Conservation (phyloP, 2,113 vertebrate genomes). For the human (Homo sapiens) region DNA sequence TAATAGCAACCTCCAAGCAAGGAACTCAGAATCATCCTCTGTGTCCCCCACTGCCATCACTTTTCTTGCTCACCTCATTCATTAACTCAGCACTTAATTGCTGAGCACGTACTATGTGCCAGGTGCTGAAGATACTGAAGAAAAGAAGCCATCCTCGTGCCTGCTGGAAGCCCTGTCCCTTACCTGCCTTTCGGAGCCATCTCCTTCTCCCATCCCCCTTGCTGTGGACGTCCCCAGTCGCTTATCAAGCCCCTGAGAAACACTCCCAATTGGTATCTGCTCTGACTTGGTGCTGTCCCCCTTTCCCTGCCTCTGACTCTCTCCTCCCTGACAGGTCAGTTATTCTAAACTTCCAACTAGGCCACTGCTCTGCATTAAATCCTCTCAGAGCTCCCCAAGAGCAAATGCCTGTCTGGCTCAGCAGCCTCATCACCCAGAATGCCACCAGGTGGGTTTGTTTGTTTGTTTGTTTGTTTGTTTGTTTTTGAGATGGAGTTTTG, state of each 20-base stretch:
- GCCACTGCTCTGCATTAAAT: background rate
- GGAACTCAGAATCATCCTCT: background rate
- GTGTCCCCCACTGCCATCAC: rapidly evolving
- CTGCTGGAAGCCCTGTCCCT: background rate
- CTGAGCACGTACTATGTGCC: background rate
- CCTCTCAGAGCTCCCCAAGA: background rate
- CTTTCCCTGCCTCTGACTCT: background rate
- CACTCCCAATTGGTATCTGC: background rate
- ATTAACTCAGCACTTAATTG: background rate
- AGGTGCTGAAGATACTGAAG: background rate
- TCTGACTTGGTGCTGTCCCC: background rate
- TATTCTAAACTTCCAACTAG: background rate
- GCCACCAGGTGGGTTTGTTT: too few relatives aligned
- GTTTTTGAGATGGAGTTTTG: too few relatives aligned
- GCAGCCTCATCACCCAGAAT: background rate
- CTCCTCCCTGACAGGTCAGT: background rate
- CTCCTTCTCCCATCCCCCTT: background rate
- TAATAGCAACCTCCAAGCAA: too few relatives aligned
- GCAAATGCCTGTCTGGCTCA: too few relatives aligned
- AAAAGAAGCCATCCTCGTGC: background rate
- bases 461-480: too few relatives aligned
- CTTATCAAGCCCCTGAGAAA: too few relatives aligned
- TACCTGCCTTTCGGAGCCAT: background rate
- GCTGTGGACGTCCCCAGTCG: background rate
- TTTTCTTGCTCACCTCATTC: background rate